Base-by-base conservation (phyloP, 2,113 vertebrate genomes). In the Amblyornis subalaris region DNA sequence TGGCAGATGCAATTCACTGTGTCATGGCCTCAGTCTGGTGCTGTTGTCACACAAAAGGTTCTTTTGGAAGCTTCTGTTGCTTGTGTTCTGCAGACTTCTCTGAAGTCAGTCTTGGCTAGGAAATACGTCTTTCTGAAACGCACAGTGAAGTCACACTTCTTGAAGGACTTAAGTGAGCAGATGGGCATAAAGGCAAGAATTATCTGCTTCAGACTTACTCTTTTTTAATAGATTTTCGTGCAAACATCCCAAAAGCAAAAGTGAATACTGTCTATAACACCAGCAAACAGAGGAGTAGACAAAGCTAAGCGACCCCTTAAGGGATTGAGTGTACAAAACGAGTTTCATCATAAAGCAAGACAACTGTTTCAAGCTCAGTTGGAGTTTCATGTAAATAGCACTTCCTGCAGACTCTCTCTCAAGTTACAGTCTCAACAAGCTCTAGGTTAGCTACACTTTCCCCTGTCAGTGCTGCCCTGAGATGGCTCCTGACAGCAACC, bases 11-110 rank as follows among this genome's bases (percentile, higher is more conserved):
- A 48, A 28, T 61, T 88, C 6, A 2, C 42, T 86, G 61, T 92
- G 91, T 82, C 71, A 58, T 82, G 66, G 54, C 72, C 89, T 77
- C 70, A 80, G 28, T 60, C 48, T 83, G 62, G 69, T 86, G 40
- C 70, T 95, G 66, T 81, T 93, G 89, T 90, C 75, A 94, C 80
- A 93, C 90, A 94, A 96, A 96, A 94, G 66, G 51, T 90, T 92
- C 42, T 76, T 84, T 84, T 95, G 75, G 80, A 96, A 94, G 48
- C 45, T 78, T 74, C 55, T 53, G 40, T 75, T 33, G 1, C 75
- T 96, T 96, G 53, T 66, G 83, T 86, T 90, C 94, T 90, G 51
- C 91, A 94, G 87, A 84, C 2, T 79, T 71, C 31, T 76, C 81
- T 57, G 35, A 94, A 92, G 33, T 89, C 51, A 6, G 31, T 85